A percentile compares a stretch with the other conserved stretches of the same genome.
Conservation (phyloP, 2,797 vertebrate genomes). For the Margarornis squamiger region DNA sequence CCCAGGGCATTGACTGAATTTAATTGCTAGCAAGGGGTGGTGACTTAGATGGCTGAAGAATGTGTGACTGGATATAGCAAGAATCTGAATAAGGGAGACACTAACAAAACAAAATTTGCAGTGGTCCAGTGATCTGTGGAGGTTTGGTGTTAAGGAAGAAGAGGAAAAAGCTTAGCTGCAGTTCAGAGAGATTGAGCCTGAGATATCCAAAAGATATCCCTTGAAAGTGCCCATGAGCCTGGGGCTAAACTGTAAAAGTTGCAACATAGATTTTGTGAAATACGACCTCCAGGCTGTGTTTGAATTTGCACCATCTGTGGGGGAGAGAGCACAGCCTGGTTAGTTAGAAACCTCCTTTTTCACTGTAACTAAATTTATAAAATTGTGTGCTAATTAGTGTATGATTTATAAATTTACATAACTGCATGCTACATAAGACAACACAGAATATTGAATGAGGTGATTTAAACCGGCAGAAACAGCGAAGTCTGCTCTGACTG, state of each 20-base stretch:
- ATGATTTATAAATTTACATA: conserved; percentile 65
- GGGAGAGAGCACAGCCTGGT: background rate
- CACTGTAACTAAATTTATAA: conserved; percentile 32
- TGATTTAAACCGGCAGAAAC: conserved; percentile 26
- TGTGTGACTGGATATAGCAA: background rate
- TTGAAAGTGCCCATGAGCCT: background rate
- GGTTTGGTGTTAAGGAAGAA: background rate
- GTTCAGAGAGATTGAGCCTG: background rate
- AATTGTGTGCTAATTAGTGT: conserved; percentile 61
- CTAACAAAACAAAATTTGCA: background rate
- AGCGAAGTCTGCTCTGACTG: background rate
- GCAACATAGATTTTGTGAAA: background rate
- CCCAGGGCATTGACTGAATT: background rate
- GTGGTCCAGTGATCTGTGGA: background rate
- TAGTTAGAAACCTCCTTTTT: conserved; percentile 47
- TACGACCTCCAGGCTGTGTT: background rate
- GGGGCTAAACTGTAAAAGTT: background rate
- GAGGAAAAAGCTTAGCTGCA: background rate
- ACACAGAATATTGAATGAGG: conserved; percentile 49
- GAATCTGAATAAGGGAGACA: background rate
- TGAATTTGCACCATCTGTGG: background rate
- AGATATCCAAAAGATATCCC: background rate
- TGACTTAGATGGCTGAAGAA: background rate
- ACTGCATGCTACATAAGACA: conserved; percentile 34
- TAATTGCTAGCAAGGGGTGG: background rate